Base-by-base conservation (phyloP, 2,888 invertebrate species). In the Dasysyrphus tricinctus region DNA sequence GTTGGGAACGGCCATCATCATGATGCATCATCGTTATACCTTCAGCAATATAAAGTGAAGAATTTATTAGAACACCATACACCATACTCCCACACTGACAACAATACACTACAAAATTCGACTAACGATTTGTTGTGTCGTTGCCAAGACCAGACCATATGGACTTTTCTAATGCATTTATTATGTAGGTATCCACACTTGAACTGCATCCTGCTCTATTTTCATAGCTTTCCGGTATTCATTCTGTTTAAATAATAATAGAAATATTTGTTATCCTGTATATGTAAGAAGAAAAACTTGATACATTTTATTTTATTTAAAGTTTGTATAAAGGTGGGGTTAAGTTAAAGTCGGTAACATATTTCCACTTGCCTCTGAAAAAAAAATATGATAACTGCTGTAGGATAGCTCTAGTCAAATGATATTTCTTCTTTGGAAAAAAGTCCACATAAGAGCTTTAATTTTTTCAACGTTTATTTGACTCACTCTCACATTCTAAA, bases 101-200 rank as follows among this genome's bases (percentile, higher is more conserved):
- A 61, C 42, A 61, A 61, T n/a, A n/a, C 19, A 3, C 24, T 24
- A 24, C 24, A 7, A 16, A 39, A 19, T 24, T 59, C 39, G 19
- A 24, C 59, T 61, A 42, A 39, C n/a, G 61, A 61, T 24, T 42
- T 63, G 54, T 54, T 29, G 32, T 63, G 42, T 47, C 5, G 11
- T 12, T 63, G 44, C 32, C 29, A 63, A 63, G 44, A 63, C 32
- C 9, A 9, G 63, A 49, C 19, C 49, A 49, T 54, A 14, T 42
- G 61, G 24, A 42, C 3, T 44, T 63, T 63, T 63, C 14, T 24
- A 63, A 63, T 44, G 42, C 5, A 34, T 57, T 57, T 57, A 12
- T 16, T 37, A 57, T 57, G 16, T 16, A 54, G 29, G 8, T 32
- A 32, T 49, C 12, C 9, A 37, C 4, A 37, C 11, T 37, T 37